phyloP scores from a whole-genome alignment of 2,888 invertebrate genomes.

The Schrankia costaestrigalis region DNA sequence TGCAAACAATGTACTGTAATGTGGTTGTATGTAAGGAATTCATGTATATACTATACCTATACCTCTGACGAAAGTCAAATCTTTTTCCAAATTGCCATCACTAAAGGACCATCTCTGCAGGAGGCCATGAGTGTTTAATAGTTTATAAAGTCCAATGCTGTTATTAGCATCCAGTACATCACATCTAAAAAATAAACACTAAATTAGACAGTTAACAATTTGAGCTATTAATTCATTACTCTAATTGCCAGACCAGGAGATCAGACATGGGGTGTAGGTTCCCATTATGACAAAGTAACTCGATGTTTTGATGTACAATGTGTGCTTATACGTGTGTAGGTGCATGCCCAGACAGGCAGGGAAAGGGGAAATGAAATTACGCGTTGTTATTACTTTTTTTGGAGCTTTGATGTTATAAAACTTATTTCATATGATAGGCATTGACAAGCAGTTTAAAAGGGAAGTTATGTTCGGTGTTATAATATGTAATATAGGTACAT shows the following conservation, averaged over 20 bases:
- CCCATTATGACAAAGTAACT: constrained; percentile 13
- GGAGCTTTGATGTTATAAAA: constrained; percentile 17
- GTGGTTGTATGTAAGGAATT: too few species aligned
- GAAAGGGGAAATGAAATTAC: constrained; percentile 34
- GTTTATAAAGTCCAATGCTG: too few species aligned
- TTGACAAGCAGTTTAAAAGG: too few species aligned
- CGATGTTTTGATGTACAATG: constrained; percentile 15
- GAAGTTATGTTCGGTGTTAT: too few species aligned
- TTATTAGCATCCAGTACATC: too few species aligned
- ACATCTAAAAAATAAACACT: neutral
- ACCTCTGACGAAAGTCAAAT: too few species aligned
- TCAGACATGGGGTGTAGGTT: constrained; percentile 31
- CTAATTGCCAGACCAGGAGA: constrained; percentile 24
- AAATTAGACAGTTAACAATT: constrained; percentile 9
- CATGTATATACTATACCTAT: too few species aligned
- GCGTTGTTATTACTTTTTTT: constrained; percentile 19
- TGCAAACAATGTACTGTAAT: too few species aligned
- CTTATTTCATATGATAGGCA: constrained; percentile 3
- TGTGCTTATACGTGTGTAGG: constrained; percentile 3
- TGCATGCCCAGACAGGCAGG: constrained; percentile 29
- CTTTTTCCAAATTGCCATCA: too few species aligned
- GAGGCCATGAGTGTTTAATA: too few species aligned
- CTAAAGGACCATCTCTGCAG: too few species aligned
- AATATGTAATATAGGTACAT: too few species aligned
- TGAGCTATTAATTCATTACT: constrained; percentile 29